Base-by-base conservation (phyloP, 2,113 vertebrate species). In the Aspidoscelis tigris region DNA sequence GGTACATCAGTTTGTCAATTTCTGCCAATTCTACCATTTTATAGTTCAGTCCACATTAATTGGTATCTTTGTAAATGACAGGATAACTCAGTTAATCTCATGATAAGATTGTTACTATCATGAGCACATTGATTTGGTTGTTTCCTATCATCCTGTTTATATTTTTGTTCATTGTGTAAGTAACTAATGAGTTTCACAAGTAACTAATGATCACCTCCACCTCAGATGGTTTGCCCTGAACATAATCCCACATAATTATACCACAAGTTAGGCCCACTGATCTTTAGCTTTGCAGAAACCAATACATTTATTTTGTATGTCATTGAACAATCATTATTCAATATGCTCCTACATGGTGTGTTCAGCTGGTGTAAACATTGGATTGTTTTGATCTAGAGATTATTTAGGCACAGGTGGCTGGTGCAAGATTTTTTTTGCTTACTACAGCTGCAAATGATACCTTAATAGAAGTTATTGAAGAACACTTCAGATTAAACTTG, bases 11-110 rank as follows among this genome's bases (percentile, higher is more conserved):
- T 33, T 33, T 33, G 33, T 33, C 33, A 33, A 33, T 33, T 33
- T 33, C 33, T 33, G 33, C 33, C 33, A 33, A 33, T 33, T 33
- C 33, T 33, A 33, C 1, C 33, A 33, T 33, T 33, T 33, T 33
- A 33, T 33, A 33, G 33, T 33, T 33, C 33, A 33, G 33, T 33
- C 33, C 33, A 33, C 33, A 33, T 33, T 33, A 33, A 33, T 33
- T 33, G 33, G 33, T 33, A 33, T 33, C 33, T 33, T 33, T 33
- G 33, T 33, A 33, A 33, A 33, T 33, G 33, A 82, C 83, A 58
- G 53, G 86, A 78, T 75, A 90, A 26, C 71, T 76, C 83, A 2
- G 74, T 87, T 88, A 83, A 50, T 47, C 43, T 65, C 76, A 4
- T 47, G 12, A 39, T 44, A 70, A 1, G 10, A 21, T 81, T n/a